Base-by-base conservation (phyloP, 2,113 vertebrate species). In the Microtus richardsoni region DNA sequence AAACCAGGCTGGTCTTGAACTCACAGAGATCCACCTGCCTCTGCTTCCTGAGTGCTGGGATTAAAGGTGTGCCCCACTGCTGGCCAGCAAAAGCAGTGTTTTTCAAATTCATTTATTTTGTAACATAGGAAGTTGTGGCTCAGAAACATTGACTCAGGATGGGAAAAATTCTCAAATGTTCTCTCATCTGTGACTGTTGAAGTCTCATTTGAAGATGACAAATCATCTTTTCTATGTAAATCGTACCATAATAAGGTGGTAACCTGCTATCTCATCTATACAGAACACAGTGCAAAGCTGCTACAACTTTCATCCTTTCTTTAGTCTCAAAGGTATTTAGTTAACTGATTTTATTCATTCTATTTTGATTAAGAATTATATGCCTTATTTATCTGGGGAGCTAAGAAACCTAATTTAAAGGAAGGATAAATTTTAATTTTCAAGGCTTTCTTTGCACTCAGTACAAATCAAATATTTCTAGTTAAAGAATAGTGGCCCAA, bases 291-390 rank as follows among this genome's bases (percentile, higher is more conserved):
- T 58, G 3, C 39, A 62, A 14, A 12, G 9, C 17, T 19, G 6
- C 2, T 2, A 8, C 1, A 1, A 24, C 5, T 0, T 10, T 9
- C 6, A 44, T 26, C 7, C 16, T 80, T 83, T 80, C 8, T 8
- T 6, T 41, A 26, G 24, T 47, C n/a, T 82, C 22, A 75, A 2
- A 7, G 17, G 6, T 54, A 62, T 49, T 86, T 28, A 24, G 3
- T 71, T 24, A 70, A 86, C 7, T 47, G n/a, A 70, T 47, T 88
- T 68, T 26, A 16, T 28, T 86, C 77, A 52, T 14, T 78, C 22
- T 49, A 2, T 21, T 3, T n/a, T 64, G 39, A 17, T 71, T 86
- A 21, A 71, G 10, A 92, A 94, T 78, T 58, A 0, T 17, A 2
- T n/a, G 33, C 0, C 24, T 77, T 79, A 89, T n/a, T 71, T 28